These are phyloP conservation scores for Nemapogon koenigi DNA, from an alignment of 2,888 invertebrate genomes.

Conservation along the genomic window DNA sequence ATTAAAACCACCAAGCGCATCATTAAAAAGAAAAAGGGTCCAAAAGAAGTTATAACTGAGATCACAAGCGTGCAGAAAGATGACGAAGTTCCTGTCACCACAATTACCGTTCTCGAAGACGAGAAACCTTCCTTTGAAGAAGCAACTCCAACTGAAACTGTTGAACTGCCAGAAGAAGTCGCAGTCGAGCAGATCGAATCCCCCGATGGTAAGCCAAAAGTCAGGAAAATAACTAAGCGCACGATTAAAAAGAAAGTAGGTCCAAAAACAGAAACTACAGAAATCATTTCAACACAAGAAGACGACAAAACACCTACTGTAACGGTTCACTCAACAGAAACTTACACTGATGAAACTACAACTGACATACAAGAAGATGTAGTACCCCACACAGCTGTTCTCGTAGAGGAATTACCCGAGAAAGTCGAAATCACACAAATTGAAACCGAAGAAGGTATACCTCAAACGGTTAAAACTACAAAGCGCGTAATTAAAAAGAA, in stretches of 20 bases:
- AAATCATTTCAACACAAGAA: constrained; percentile 27
- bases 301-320: constrained; percentile 24
- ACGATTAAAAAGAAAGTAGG: constrained; percentile 30
- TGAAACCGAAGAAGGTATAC: constrained; percentile 9
- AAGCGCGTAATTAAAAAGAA: constrained; percentile 25
- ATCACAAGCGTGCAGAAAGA: constrained; percentile 50
- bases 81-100: constrained; percentile 38
- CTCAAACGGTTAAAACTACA: constrained; percentile 7
- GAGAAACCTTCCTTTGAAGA: background rate
- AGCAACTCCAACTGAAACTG: constrained; percentile 9
- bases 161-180: constrained; percentile 26
- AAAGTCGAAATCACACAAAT: constrained; percentile 7
- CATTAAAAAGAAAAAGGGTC: constrained; percentile 20
- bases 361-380: constrained; percentile 22
- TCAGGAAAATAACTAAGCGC: constrained; percentile 25
- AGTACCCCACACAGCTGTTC: constrained; percentile 6
- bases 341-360: constrained; percentile 22
- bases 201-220: constrained; percentile 26
- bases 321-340: constrained; percentile 16
- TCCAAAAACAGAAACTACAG: constrained; percentile 19
- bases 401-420: constrained; percentile 9
- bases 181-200: constrained; percentile 18
- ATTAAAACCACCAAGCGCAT: constrained; percentile 23
- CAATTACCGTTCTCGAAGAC: constrained; percentile 21
- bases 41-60: constrained; percentile 23